Evolutionary conservation across 2,113 vertebrate species (phyloP), one percentile per base, ranked within the genome.

Genomic region (Bungarus multicinctus): DNA sequence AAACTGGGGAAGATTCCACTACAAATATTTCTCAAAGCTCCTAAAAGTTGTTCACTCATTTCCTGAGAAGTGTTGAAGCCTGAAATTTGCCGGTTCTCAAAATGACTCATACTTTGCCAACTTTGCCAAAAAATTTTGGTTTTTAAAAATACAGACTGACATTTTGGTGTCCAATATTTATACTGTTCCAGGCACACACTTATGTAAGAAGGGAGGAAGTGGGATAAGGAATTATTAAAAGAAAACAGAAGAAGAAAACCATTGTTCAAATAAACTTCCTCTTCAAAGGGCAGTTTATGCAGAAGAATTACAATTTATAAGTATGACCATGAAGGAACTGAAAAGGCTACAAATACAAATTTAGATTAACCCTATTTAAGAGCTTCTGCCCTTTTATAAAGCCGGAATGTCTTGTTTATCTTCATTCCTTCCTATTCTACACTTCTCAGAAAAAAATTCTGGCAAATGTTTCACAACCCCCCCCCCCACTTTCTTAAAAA

Each of bases 121-220:
- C 34, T 81, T 81, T 81, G 18, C 69, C 69, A 39, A 81, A 22
- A 22, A 34, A 22, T 39, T 8, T 39, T 39, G 20, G 11, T 53
- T 87, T 87, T 87, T n/a, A 16, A 52, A 87, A 45, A 87, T 60
- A 52, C 8, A 87, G 85, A 39, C 54, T n/a, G 1, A 69, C 0
- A 25, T 27, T 52, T 12, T 0, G 9, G 43, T 47, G 52, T 92
- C 43, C 85, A 92, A 60, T 14, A 23, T 27, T 4, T 0, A 0
- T n/a, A 97, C 74, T 87, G 95, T 93, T 18, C 93, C 81, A 5
- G 23, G 9, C 47, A 91, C 91, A 93, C 87, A 8, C 43, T 91
- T 39, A 91, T 91, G 93, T 94, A 81, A 39, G n/a, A 39, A 81
- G 69, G 34, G n/a, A 39, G 18, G 34, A 34, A 81, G 34, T 39